A percentile compares a stretch with the other conserved stretches of the same genome.
Conservation (phyloP, 2,888 invertebrate species). For the Lamproptera curius region DNA sequence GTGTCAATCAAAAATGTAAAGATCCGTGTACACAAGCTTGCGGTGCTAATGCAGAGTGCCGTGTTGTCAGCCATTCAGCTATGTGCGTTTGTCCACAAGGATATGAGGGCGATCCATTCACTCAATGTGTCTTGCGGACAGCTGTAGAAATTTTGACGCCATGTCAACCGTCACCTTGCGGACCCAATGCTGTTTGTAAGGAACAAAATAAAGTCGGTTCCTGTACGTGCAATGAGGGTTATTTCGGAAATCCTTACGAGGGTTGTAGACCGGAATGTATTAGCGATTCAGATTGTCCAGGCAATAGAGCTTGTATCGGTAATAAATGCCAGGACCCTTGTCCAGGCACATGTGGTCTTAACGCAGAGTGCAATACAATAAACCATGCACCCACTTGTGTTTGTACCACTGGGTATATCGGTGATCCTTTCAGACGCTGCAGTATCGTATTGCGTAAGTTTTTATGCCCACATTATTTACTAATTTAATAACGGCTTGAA, state of each 20-base stretch:
- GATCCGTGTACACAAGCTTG: slow-evolving; percentile 86
- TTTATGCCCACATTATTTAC: neutral
- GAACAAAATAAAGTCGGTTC: slow-evolving; percentile 84
- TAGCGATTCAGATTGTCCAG: slow-evolving; percentile 83
- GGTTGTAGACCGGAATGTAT: slow-evolving; percentile 87
- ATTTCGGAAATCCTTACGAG: slow-evolving; percentile 87
- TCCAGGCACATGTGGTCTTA: slow-evolving; percentile 85
- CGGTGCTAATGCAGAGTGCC: slow-evolving; percentile 84
- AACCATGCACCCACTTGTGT: slow-evolving; percentile 84
- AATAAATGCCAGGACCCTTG: slow-evolving; percentile 88
- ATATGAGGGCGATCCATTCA: slow-evolving; percentile 82
- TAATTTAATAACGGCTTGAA: too few relatives aligned
- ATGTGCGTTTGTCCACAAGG: slow-evolving; percentile 85
- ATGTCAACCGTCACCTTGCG: slow-evolving; percentile 85
- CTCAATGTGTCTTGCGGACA: slow-evolving; percentile 71
- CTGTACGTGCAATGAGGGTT: slow-evolving; percentile 83
- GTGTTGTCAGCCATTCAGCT: slow-evolving; percentile 87
- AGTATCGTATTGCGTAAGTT: slow-evolving; percentile 57
- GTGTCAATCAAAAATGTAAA: slow-evolving; percentile 85
- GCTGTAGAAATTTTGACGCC: slow-evolving; percentile 76
- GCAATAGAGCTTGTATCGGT: slow-evolving; percentile 84
- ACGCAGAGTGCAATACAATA: slow-evolving; percentile 84
- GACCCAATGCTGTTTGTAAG: slow-evolving; percentile 83
- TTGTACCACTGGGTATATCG: slow-evolving; percentile 81
- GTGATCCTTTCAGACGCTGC: slow-evolving; percentile 79